Percentiles rank a stretch among this genome's conserved stretches.
Conservation (phyloP, 2,797 vertebrate species). For the Orientallactaga sibirica region DNA sequence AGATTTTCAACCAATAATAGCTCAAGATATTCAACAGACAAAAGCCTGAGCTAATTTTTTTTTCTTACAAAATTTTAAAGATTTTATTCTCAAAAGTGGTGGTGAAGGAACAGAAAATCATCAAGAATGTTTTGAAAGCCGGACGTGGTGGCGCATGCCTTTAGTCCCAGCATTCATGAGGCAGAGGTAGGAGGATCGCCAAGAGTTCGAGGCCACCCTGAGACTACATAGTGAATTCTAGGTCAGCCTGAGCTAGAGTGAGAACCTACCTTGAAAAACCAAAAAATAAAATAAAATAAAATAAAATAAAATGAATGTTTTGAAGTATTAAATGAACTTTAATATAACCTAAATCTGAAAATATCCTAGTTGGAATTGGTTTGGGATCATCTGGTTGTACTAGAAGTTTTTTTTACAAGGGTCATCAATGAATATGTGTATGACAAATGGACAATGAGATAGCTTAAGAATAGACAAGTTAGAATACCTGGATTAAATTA, state of each 20-base stretch:
- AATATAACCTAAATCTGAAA: slow-evolving; percentile 57
- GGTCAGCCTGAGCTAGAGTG: too few relatives aligned
- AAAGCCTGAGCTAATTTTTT: slow-evolving; percentile 31
- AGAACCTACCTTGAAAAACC: too few relatives aligned
- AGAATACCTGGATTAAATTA: slow-evolving; percentile 6
- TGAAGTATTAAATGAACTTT: slow-evolving; percentile 54
- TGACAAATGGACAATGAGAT: not conserved
- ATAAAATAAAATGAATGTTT: slow-evolving; percentile 12
- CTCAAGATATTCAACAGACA: slow-evolving; percentile 33
- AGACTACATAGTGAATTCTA: too few relatives aligned
- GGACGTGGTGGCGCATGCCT: too few relatives aligned
- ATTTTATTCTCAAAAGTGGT: slow-evolving; percentile 44
- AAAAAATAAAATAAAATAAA: too few relatives aligned
- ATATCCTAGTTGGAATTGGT: not conserved
- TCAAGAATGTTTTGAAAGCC: slow-evolving; percentile 38
- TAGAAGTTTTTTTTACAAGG: not conserved
- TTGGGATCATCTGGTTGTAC: not conserved
- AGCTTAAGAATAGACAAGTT: not conserved
- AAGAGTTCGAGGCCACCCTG: too few relatives aligned
- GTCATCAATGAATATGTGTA: not conserved
- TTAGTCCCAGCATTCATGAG: too few relatives aligned
- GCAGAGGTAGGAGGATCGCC: too few relatives aligned
- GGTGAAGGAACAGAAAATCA: not conserved
- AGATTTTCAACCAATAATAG: slow-evolving; percentile 29
- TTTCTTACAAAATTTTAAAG: slow-evolving; percentile 22